Evolutionary conservation across 2,797 vertebrate genomes (phyloP), one percentile per base, ranked within the genome.

Genomic region (Pteronotus mesoamericanus): DNA sequence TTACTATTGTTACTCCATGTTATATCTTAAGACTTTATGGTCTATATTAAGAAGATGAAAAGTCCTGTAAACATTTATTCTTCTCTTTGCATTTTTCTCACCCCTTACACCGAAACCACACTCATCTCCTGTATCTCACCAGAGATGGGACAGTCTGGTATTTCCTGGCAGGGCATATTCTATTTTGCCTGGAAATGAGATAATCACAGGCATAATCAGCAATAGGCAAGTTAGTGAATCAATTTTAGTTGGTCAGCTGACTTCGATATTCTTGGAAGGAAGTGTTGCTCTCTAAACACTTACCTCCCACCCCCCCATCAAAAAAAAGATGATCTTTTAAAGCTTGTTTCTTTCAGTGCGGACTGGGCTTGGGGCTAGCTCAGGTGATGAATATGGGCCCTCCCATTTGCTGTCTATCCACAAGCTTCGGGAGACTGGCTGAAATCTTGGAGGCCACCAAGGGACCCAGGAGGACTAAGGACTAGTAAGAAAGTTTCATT

Each of bases 131-230:
- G 53, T 6, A 55, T 48, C 21, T 83, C 10, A 4, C 3, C 22
- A 24, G 34, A 90, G 16, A 78, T 72, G 32, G 79, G 69, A 75
- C 15, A 51, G 16, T 34, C 55, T 69, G 42, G 39, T n/a, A 59
- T 19, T 18, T 72, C 15, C 57, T 68, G 59, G 32, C 4, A 57
- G 48, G 32, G n/a, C 59, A n/a, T 19, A 32, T 82, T 90, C 87
- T 61, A 80, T 57, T 64, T 55, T 78, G 66, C 69, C 34, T 94
- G 42, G 21, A 82, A 80, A 77, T 46, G 32, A 71, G 24, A 85
- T 48, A 9, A 79, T 55, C 39, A 61, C 12, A 82, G 59, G 39
- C n/a, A 66, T 1, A 93, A 34, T 10, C 21, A 57, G 24, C 59
- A n/a, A 51, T 14, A 84, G 82, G 16, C 53, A 64, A 74, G 34